These are phyloP conservation scores for Xanthorhoe spadicearia DNA, from an alignment of 2,888 invertebrate species.

Conservation along the genomic window DNA sequence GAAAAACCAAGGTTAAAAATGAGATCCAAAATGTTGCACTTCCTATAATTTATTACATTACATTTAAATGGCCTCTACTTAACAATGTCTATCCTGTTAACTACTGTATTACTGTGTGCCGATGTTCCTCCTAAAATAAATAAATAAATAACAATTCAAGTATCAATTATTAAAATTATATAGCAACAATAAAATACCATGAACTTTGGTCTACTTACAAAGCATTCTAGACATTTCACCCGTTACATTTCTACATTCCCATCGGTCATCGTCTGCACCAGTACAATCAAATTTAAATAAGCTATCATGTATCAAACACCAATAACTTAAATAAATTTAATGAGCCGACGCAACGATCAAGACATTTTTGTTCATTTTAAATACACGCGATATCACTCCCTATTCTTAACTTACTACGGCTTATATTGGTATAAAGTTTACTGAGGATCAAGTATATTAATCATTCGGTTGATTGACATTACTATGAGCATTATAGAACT, in stretches of 20 bases:
- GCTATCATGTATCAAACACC: slow-evolving; percentile 36
- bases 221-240: background rate
- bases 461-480: slow-evolving; percentile 66
- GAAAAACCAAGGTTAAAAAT: slow-evolving; percentile 10
- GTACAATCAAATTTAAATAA: slow-evolving; percentile 43
- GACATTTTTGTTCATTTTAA: slow-evolving; percentile 27
- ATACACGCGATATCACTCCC: background rate
- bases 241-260: slow-evolving; percentile 18
- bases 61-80: no score
- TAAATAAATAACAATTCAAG: no score
- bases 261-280: slow-evolving; percentile 29
- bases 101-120: no score
- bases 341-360: slow-evolving; percentile 51
- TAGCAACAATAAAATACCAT: background rate
- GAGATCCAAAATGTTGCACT: slow-evolving; percentile 7
- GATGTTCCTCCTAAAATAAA: no score
- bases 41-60: slow-evolving; percentile 5
- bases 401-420: background rate
- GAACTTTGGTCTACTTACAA: background rate
- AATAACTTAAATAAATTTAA: slow-evolving; percentile 46
- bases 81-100: no score
- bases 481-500: slow-evolving; percentile 58
- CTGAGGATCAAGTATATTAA: slow-evolving; percentile 54
- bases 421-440: background rate
- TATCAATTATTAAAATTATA: background rate